Evolutionary conservation across 1,140 invertebrate species (phyloP), one percentile per base, ranked within the genome.

Genomic region (Drosophila ohnishii): DNA sequence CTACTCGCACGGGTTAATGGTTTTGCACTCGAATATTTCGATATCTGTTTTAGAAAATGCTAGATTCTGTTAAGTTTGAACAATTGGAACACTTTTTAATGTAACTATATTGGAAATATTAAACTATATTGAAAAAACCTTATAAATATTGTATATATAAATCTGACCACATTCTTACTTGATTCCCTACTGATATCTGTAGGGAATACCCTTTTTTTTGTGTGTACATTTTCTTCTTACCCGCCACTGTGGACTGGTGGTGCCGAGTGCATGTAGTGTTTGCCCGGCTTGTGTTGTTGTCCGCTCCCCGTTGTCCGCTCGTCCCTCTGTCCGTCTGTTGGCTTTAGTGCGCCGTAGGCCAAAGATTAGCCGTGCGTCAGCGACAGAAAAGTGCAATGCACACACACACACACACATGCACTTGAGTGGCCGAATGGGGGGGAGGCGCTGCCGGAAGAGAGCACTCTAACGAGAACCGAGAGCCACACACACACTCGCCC

Each of bases 311-410:
- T 2, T 32, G 48, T 64, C 78, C 60, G 55, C 42, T 61, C 76
- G 53, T 63, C 75, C 55, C 34, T 56, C 34, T 69, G 62, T 69
- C 58, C 62, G 62, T 28, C 69, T 81, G 80, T 67, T 75, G 80
- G 72, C 76, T 83, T 76, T 77, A 47, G 67, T 63, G 48, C 30
- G 61, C 73, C 62, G 62, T 75, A 81, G 82, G 74, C 78, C 82
- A 86, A 86, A 81, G 82, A 86, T 86, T 85, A 86, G 78, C 78
- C 60, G 63, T 62, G 57, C 61, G 75, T 50, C 80, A 69, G 75
- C 80, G 77, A 77, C 77, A 80, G 80, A 77, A 85, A 81, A 81
- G 82, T 81, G 75, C 75, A 78, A 44, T 71, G 80, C 59, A 84
- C 59, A 78, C 70, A 83, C 70, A 19, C 70, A 19, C 19, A 78